phyloP scores from a whole-genome alignment of 2,797 vertebrate genomes.

The Clarias fuscus region DNA sequence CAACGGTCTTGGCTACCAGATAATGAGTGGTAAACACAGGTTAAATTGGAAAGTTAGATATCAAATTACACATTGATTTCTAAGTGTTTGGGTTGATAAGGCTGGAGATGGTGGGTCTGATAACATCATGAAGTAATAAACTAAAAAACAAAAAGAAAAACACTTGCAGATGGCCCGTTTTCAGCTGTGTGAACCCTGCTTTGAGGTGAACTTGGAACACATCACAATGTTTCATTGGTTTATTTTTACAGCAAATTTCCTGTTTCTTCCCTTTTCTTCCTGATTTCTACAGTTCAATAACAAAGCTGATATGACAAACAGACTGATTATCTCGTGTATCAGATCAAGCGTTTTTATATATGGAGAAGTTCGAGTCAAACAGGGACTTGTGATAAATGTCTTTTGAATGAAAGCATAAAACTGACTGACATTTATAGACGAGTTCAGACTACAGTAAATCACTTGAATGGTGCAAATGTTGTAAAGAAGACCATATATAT shows the following conservation, averaged over 20 bases:
- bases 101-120: not conserved
- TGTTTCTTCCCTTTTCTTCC: not conserved
- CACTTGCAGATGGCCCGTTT: conserved; percentile 10
- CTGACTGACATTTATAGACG: too few species aligned
- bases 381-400: too few species aligned
- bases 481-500: too few species aligned
- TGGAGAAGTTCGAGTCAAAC: too few species aligned
- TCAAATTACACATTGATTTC: not conserved
- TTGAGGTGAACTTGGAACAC: conserved; percentile 30
- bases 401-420: too few species aligned
- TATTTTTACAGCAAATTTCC: not conserved
- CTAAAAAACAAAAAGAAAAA: conserved; percentile 10
- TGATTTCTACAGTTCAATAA: not conserved
- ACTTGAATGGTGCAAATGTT: too few species aligned
- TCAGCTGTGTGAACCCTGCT: conserved; percentile 26
- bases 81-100: not conserved
- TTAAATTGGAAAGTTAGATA: not conserved
- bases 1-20: not conserved
- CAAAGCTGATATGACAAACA: not conserved
- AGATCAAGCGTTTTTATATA: not conserved
- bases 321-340: not conserved
- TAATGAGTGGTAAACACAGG: not conserved
- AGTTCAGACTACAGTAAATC: too few species aligned
- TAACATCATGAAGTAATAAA: conserved; percentile 12
- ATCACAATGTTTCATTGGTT: conserved; percentile 33